These are phyloP conservation scores for Micromesistius poutassou DNA, from an alignment of 2,797 vertebrate genomes.

Conservation along the genomic window DNA sequence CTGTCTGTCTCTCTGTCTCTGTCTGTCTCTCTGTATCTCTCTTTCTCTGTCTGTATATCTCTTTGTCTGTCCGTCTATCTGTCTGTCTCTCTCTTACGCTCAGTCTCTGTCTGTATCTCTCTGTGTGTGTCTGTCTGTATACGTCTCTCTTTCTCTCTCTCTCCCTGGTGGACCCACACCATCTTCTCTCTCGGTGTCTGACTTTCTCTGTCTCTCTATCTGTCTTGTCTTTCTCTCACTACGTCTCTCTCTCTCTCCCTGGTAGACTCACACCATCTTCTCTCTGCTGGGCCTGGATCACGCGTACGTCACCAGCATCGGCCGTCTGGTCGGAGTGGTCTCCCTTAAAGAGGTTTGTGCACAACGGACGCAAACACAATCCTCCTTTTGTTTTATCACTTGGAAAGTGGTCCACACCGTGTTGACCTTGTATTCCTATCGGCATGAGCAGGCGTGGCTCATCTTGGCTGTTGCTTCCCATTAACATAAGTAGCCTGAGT, in stretches of 20 bases:
- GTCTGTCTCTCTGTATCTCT: not conserved
- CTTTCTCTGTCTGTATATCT: not conserved
- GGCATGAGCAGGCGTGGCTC: not conserved
- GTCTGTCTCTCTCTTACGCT: conserved; percentile 8
- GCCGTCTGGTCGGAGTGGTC: conserved; percentile 92
- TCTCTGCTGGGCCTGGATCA: conserved; percentile 96
- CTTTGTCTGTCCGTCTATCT: too few relatives aligned
- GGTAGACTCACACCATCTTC: conserved; percentile 96
- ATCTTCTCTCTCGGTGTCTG: not conserved
- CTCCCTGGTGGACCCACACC: not conserved
- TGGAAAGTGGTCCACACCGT: not conserved
- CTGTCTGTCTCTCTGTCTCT: not conserved
- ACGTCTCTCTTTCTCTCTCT: not conserved
- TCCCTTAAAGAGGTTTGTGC: conserved; percentile 89
- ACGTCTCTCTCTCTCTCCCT: conserved; percentile 14
- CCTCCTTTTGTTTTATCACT: not conserved
- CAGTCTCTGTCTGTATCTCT: too few relatives aligned
- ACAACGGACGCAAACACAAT: not conserved
- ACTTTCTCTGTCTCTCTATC: conserved; percentile 12
- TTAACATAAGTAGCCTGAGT: not conserved
- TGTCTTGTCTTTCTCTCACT: not conserved
- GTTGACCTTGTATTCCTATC: not conserved
- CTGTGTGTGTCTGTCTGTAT: too few relatives aligned
- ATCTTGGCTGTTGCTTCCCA: not conserved
- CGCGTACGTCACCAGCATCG: conserved; percentile 95